phyloP scores from a whole-genome alignment of 2,888 invertebrate species.

The Alentia gelatinosa region DNA sequence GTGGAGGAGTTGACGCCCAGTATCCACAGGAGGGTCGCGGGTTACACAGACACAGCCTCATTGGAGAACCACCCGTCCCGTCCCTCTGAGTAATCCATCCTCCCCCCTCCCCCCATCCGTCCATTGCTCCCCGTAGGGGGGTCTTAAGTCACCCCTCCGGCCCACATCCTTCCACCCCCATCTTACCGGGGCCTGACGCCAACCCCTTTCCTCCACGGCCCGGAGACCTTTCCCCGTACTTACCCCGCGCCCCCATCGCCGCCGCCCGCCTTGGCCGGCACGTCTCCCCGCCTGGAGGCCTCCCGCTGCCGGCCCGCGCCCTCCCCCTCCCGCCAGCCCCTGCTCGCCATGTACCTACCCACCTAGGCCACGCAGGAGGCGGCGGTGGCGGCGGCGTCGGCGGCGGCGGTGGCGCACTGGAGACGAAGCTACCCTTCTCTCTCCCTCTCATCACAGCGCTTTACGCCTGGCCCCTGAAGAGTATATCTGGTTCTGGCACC shows the following conservation, averaged over 20 bases:
- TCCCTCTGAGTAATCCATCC: too few relatives aligned
- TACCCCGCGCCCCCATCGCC: not conserved
- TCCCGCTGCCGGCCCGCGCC: not conserved
- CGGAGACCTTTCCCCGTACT: not conserved
- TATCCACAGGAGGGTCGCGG: not conserved
- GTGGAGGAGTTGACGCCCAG: not conserved
- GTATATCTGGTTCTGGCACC: too few relatives aligned
- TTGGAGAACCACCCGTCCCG: not conserved
- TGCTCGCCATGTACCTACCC: not conserved
- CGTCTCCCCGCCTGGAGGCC: not conserved
- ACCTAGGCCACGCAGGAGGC: not conserved
- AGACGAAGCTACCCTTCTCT: too few relatives aligned
- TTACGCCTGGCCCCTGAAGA: too few relatives aligned
- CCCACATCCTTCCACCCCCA: not conserved
- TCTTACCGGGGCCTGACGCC: too few relatives aligned
- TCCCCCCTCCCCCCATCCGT: too few relatives aligned
- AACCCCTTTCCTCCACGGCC: too few relatives aligned
- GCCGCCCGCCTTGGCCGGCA: not conserved
- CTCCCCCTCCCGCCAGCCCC: not conserved
- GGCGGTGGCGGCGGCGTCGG: too few relatives aligned
- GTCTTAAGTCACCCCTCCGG: not conserved
- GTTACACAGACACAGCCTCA: not conserved
- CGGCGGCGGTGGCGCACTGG: too few relatives aligned
- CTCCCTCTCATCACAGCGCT: too few relatives aligned
- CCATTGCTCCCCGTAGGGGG: not conserved